Evolutionary conservation across 2,113 vertebrate species (phyloP), one percentile per base, ranked within the genome.

Genomic region (Ondatra zibethicus): DNA sequence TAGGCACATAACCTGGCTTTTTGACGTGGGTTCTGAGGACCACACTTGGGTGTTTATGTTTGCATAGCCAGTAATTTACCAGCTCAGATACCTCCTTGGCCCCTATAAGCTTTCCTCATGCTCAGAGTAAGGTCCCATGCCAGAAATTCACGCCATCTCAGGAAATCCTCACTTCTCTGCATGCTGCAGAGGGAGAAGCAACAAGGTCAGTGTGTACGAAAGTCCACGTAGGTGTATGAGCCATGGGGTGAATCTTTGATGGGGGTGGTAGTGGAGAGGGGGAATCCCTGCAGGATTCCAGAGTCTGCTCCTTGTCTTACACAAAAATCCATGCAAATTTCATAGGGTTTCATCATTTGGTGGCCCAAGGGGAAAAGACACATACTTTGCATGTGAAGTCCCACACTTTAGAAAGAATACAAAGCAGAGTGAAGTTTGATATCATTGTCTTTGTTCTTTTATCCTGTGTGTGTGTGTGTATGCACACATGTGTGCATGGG

Each of bases 391-490:
- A 72, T 33, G 68, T 91, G 65, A 70, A 29, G 70, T 84, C 47
- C 73, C 42, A 33, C 72, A 36, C 58, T 95, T 87, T 39, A 72
- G 55, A 93, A 63, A 93, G 66, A 47, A 80, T 78, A 91, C 45
- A 88, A 55, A 82, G 42, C 73, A 78, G 5, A 88, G 29, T 78
- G 52, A 75, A 27, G 45, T 42, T 50, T 82, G 68, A 91, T 21
- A 23, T 19, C n/a, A 58, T 5, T n/a, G 78, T 68, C 75, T 91
- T 89, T 33, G 36, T 66, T 70, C 7, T 84, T 86, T 86, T 3
- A 13, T 33, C 36, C 10, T 31, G 39, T 21, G 25, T 16, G 8
- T 29, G n/a, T 39, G 58, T 45, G 36, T n/a, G 52, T 39, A 21
- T 85, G 25, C 45, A 47, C 45, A 47, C 45, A 47, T 84, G 11